Evolutionary conservation across 1,140 invertebrate genomes (phyloP).

Genomic region (Fopius arisanus): DNA sequence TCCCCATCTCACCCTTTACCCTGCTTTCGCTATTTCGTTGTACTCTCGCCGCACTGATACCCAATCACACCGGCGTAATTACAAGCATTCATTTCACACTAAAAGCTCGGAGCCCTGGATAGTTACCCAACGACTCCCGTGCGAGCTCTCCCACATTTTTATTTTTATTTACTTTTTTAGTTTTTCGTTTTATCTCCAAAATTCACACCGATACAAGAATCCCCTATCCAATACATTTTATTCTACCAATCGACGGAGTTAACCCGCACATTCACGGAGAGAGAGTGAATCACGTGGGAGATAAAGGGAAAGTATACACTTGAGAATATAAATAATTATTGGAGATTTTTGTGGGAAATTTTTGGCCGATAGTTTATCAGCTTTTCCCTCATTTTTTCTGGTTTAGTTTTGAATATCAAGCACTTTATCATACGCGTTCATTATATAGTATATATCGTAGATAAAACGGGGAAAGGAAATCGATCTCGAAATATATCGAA

Average conservation of each 20-base stretch:
- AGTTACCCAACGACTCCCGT: constrained; percentile 31
- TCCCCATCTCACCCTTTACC: neutral
- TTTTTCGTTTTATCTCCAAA: constrained; percentile 10
- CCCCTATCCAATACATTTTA: neutral
- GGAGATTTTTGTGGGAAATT: no score
- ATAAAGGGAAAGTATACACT: neutral
- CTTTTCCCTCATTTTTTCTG: no score
- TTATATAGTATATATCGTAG: no score
- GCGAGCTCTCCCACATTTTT: neutral
- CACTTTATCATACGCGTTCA: no score
- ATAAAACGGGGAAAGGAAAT: no score
- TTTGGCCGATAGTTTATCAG: no score
- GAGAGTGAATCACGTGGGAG: neutral
- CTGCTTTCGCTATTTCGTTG: neutral
- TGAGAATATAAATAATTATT: neutral
- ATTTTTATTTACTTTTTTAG: neutral
- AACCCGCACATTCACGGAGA: neutral
- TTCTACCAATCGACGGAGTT: neutral
- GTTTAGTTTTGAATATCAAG: no score
- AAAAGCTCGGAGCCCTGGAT: constrained; percentile 50
- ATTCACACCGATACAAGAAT: constrained; percentile 22
- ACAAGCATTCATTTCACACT: constrained; percentile 60
- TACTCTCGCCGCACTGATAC: neutral
- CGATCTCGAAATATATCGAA: no score
- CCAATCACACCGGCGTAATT: constrained; percentile 51